Evolutionary conservation across 2,113 vertebrate genomes (phyloP), one percentile per base, ranked within the genome.

Genomic region (Mormyrus iriodes): DNA sequence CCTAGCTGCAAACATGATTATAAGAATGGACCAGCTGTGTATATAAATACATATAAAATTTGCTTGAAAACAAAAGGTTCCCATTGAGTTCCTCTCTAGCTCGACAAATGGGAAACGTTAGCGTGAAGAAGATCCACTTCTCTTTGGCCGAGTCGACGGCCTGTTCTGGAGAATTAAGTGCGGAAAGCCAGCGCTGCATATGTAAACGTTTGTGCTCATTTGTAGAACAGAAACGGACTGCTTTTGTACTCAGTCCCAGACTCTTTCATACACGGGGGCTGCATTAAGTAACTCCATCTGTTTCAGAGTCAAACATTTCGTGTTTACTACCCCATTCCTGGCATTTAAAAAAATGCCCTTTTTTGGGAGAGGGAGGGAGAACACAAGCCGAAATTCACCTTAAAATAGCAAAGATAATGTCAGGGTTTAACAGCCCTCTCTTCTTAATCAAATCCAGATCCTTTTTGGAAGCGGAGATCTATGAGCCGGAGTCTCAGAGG

Each of bases 401-500:
- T 91, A 85, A 88, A 87, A 91, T 79, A 90, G 69, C 82, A 51
- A 44, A 89, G 85, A 89, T 91, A 91, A 92, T 91, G 90, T 91
- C 84, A 92, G 46, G 91, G 88, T 90, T 91, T 89, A 91, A 91
- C 90, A 84, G 83, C 12, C 79, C 48, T 69, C 86, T 69, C 55
- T 83, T 90, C 90, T 88, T 92, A 91, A 92, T 90, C 79, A 82
- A 91, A 89, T 89, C 87, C 91, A 92, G 91, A 90, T 89, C 90
- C 87, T 85, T 51, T 89, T 51, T 83, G 87, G 87, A 90, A 58
- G n/a, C 27, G 76, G 86, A 90, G 86, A 91, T 88, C 84, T 85
- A 92, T 92, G 88, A 91, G 69, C 76, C 27, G 65, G 42, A 85
- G 17, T 58, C 42, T 85, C 49, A 39, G 83, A 35, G 83, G 35